Percentiles rank a stretch among this genome's conserved stretches.
These are phyloP conservation scores for Scytalopus superciliaris DNA, from an alignment of 2,113 vertebrate species.

Conservation along the genomic window DNA sequence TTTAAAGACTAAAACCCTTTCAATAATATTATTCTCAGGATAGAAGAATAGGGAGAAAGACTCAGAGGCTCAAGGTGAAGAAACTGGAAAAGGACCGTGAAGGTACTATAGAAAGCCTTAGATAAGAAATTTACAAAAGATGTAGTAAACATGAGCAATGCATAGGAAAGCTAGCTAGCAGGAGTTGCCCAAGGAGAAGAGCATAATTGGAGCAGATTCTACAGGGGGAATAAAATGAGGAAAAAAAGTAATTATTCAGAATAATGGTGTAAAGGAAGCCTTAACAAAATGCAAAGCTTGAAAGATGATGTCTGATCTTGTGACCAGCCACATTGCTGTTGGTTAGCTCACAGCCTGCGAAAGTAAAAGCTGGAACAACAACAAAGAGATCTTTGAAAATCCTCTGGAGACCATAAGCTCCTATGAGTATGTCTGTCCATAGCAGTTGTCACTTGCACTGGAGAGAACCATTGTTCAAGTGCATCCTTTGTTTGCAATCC, in stretches of 20 bases:
- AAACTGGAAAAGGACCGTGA: background rate
- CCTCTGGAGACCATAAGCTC: background rate
- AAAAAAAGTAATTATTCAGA: background rate
- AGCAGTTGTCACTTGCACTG: background rate
- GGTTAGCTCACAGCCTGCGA: background rate
- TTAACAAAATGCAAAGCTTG: background rate
- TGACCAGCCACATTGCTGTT: background rate
- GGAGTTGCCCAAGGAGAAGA: background rate
- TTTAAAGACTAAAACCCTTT: slow-evolving; percentile 28
- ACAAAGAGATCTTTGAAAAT: background rate
- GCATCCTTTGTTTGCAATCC: background rate
- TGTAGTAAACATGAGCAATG: background rate
- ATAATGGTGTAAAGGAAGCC: background rate
- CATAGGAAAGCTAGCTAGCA: background rate
- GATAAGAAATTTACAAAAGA: background rate
- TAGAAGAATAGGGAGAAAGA: background rate
- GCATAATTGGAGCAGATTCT: background rate
- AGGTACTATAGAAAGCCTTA: background rate
- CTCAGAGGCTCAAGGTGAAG: background rate
- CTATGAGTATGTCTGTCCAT: background rate
- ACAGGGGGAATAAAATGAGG: background rate
- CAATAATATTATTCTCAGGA: background rate
- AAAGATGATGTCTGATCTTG: background rate
- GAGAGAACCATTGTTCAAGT: background rate
- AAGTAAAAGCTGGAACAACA: background rate